These are phyloP conservation scores for Brachionichthys hirsutus DNA, from an alignment of 2,113 vertebrate genomes.

Conservation along the genomic window DNA sequence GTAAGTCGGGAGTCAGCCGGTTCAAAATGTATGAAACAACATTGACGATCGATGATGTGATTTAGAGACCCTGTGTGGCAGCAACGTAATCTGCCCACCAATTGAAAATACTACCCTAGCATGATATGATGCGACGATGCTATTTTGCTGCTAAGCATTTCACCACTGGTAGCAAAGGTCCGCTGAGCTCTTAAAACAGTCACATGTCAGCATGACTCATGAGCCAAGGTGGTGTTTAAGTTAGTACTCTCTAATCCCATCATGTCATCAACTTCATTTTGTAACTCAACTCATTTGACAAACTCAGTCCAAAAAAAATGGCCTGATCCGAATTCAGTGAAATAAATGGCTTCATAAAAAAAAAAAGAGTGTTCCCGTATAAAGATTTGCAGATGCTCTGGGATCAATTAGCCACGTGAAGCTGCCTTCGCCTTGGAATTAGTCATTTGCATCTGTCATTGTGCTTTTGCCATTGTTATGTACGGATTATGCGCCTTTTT, in stretches of 20 bases:
- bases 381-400: constrained; percentile 32
- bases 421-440: constrained; percentile 27
- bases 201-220: constrained; percentile 2
- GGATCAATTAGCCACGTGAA: constrained; percentile 58
- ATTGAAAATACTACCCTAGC: too few species aligned
- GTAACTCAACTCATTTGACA: too few species aligned
- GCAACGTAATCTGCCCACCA: constrained; percentile 16
- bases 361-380: neutral
- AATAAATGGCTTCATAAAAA: neutral
- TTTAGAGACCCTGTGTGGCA: constrained; percentile 24
- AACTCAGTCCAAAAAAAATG: too few species aligned
- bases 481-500: constrained; percentile 36
- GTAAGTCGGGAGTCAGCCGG: constrained; percentile 4
- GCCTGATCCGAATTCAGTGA: too few species aligned
- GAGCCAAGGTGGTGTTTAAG: too few species aligned
- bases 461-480: constrained; percentile 53
- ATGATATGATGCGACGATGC: too few species aligned
- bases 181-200: too few species aligned
- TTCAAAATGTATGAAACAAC: constrained; percentile 5
- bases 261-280: too few species aligned
- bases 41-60: neutral
- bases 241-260: too few species aligned
- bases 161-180: neutral
- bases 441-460: constrained; percentile 26
- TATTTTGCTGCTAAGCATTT: constrained; percentile 12